Evolutionary conservation across 1,140 invertebrate genomes (phyloP), one percentile per base, ranked within the genome.

Genomic region (Zaprionus ghesquierei): DNA sequence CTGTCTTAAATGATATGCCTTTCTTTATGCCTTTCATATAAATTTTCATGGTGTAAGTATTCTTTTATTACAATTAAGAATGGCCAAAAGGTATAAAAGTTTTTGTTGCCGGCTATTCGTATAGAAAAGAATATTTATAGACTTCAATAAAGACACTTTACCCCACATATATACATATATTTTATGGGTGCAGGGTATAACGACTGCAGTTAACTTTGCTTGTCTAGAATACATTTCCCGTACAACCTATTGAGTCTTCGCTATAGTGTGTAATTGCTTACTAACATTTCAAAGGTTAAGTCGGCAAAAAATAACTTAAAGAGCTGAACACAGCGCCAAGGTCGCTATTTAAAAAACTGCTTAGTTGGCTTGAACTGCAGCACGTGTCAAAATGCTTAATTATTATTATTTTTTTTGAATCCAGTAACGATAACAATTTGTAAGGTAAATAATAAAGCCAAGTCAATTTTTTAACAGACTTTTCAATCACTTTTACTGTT

Each of bases 371-470:
- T 18, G 25, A 0, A 49, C 20, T 53, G 54, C 22, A 71, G 58
- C 62, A 66, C 69, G 69, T 71, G 69, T 56, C 51, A 22, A 71
- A 66, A 33, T 66, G 27, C 20, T 58, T 44, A 35, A 66, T 44
- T 49, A 54, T 70, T n/a, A n/a, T n/a, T n/a, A n/a, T 70, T 54
- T 10, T 62, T 46, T 8, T 31, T 46, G 27, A 9, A 23, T n/a
- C n/a, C 25, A 56, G 23, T 18, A 25, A 41, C 25, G 6, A 51
- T 53, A 8, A 41, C 6, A 8, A 59, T 65, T 41, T 55, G 5
- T 13, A 38, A 29, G 51, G 23, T 22, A 35, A 31, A 29, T 31
- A 27, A 27, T 27, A 4, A 5, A 27, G 25, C 25, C 6, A 5
- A 27, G 25, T 27, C 25, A 27, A 5, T 29, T 9, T 29, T 29